Conservation (phyloP, 2,888 invertebrate genomes). For the Tinea pellionella region DNA sequence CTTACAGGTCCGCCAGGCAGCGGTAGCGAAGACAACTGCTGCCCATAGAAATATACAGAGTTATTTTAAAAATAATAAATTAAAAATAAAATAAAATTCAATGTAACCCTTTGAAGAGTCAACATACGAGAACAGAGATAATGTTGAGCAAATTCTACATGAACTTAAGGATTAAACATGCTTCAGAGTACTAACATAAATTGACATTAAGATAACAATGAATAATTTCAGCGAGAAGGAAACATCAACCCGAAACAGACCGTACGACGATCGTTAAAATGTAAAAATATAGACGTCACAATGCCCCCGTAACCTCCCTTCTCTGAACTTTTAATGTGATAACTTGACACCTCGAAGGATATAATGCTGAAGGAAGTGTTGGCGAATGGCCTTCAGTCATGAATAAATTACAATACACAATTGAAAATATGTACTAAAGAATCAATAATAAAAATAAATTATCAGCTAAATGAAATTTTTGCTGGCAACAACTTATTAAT, state of each 20-base stretch:
- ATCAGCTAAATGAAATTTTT: too few species aligned
- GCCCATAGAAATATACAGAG: too few species aligned
- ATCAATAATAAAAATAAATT: not conserved
- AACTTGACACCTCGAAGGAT: constrained; percentile 20
- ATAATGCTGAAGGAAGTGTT: constrained; percentile 13
- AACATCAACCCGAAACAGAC: not conserved
- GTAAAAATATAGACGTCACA: constrained; percentile 21
- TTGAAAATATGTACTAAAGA: not conserved
- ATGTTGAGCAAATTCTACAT: not conserved
- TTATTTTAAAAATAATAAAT: too few species aligned
- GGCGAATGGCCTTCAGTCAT: constrained; percentile 9
- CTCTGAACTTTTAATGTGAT: constrained; percentile 21
- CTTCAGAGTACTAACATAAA: not conserved
- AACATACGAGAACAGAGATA: not conserved
- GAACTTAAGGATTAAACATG: not conserved
- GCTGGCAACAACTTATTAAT: too few species aligned
- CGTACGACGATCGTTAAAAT: not conserved
- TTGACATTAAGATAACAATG: not conserved
- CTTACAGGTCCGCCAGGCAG: too few species aligned
- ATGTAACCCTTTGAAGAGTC: not conserved
- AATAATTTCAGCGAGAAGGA: not conserved
- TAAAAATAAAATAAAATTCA: too few species aligned
- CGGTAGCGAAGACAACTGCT: too few species aligned
- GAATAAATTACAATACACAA: not conserved
- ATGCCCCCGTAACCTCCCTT: constrained; percentile 22